A percentile compares a stretch with the other conserved stretches of the same genome.
Conservation (phyloP, 2,113 vertebrate genomes). For the Athene noctua region DNA sequence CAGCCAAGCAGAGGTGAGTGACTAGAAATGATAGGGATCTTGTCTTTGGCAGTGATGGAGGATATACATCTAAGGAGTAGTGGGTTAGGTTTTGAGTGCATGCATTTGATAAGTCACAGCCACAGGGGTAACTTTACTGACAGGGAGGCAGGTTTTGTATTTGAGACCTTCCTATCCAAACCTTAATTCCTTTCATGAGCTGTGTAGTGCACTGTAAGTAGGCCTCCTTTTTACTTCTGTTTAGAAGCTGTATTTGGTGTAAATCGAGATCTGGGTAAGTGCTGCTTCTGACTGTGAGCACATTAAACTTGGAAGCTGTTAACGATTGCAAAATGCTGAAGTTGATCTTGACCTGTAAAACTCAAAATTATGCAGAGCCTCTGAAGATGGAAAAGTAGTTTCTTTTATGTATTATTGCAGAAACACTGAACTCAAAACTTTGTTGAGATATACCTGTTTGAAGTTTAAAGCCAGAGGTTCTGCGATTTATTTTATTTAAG, state of each 20-base stretch:
- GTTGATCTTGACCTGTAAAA: not conserved
- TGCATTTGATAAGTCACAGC: not conserved
- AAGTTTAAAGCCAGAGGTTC: not conserved
- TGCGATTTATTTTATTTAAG: not conserved
- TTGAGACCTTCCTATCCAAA: not conserved
- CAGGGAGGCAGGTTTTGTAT: not conserved
- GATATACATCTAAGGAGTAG: not conserved
- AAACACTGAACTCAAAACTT: not conserved
- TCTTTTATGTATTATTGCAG: not conserved
- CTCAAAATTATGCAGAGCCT: not conserved
- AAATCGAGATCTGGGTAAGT: not conserved
- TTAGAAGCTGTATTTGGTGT: not conserved
- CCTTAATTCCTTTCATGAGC: not conserved
- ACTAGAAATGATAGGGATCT: not conserved
- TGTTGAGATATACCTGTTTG: not conserved
- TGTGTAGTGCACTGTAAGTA: rapidly evolving
- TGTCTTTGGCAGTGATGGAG: not conserved
- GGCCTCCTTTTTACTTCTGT: not conserved
- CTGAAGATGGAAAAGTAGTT: not conserved
- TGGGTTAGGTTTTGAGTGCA: not conserved
- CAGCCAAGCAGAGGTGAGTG: not conserved
- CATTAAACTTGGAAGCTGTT: not conserved
- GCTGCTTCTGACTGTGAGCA: not conserved
- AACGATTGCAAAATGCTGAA: not conserved
- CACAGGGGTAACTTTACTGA: not conserved